Evolutionary conservation across 2,888 invertebrate species (phyloP).

Genomic region (Andrena trimmerana): DNA sequence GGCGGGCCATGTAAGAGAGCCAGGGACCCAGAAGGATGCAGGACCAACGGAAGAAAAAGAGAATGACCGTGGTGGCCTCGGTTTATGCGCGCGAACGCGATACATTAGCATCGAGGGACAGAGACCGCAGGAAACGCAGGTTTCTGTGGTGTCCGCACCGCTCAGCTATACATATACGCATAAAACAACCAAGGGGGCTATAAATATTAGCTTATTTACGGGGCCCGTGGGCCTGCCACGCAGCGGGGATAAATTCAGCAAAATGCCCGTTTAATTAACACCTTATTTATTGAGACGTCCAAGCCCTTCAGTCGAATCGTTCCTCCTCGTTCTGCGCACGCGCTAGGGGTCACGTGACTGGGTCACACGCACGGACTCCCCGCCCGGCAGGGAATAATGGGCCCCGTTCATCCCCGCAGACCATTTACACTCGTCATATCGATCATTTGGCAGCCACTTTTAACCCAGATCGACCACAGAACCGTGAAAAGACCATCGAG

Average conservation of each 20-base stretch:
- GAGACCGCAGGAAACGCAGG: conserved; percentile 67
- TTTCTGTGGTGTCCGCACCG: conserved; percentile 47
- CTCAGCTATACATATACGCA: neutral
- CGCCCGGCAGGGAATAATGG: neutral
- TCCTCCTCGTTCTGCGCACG: neutral
- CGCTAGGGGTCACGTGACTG: neutral
- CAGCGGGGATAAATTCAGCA: conserved; percentile 81
- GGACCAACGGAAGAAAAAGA: neutral
- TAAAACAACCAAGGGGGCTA: conserved; percentile 75
- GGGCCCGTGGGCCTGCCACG: conserved; percentile 68
- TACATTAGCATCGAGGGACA: conserved; percentile 64
- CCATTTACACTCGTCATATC: conserved; percentile 10
- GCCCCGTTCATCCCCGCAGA: neutral
- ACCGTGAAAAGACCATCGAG: conserved; percentile 28
- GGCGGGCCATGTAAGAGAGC: neutral
- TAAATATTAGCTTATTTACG: conserved; percentile 84
- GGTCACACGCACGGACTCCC: conserved; percentile 3
- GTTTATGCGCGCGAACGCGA: conserved; percentile 52
- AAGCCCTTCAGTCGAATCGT: conserved; percentile 44
- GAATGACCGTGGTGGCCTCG: neutral
- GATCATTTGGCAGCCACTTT: neutral
- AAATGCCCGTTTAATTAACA: conserved; percentile 84
- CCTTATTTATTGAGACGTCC: conserved; percentile 84
- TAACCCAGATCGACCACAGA: neutral
- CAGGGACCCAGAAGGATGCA: neutral